Base-by-base conservation (phyloP, 2,113 vertebrate genomes). In the Chrysemys picta region DNA sequence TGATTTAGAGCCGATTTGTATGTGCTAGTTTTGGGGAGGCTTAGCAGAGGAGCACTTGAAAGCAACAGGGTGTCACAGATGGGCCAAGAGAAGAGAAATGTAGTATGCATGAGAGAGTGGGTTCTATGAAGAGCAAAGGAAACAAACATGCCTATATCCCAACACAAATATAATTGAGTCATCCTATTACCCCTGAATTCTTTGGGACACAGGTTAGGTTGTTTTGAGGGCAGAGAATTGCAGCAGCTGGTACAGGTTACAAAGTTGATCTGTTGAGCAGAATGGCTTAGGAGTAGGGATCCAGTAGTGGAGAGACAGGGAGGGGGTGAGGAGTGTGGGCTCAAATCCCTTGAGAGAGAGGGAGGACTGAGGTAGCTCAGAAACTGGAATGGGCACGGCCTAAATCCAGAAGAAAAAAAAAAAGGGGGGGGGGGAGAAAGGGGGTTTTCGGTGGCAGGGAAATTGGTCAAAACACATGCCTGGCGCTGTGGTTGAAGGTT, bases 401-500 rank as follows among this genome's bases (percentile, higher is more conserved):
- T 72, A 72, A 22, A 72, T 72, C 96, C 96, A 97, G 91, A 93
- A 96, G 69, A 85, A 52, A 19, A 31, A 25, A 94, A 80, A 45
- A 6, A 6, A 6, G 45, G 6, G 45, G 5, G 45, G 4, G 42
- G 42, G 90, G 94, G 91, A 5, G 5, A 27, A 27, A 21, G 21
- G 89, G 53, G 78, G 94, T 89, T 95, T 94, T 7, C 87, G 92
- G 83, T 76, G 80, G 65, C 5, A 72, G 65, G 9, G 35, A 38
- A n/a, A 69, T 38, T 38, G 65, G 65, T 69, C 35, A 69, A 10
- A 69, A 69, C 35, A 38, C 8, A n/a, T 22, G 35, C 17, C 65
- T 88, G 69, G 84, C 5, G 1, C 9, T 91, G 96, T 91, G 94
- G 95, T 93, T 91, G 96, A 92, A 87, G 83, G 90, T 83, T 94